Evolutionary conservation across 2,113 vertebrate genomes (phyloP).

Genomic region (Pelecanus crispus): DNA sequence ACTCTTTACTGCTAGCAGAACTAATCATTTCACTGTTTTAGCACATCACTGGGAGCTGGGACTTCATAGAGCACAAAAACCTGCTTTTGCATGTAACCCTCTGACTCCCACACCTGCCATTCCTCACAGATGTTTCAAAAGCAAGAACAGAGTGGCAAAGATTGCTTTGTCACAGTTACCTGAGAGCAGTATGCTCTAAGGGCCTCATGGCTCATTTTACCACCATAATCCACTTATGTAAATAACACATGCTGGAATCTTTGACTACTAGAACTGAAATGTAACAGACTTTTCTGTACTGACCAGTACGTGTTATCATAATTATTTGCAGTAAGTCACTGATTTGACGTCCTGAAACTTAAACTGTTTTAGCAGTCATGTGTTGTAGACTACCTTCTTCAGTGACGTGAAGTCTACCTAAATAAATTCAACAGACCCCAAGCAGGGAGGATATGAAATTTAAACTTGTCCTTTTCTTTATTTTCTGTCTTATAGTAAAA

Average conservation of each 20-base stretch:
- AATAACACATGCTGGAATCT: neutral
- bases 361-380: neutral
- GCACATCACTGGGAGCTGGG: neutral
- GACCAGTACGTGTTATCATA: neutral
- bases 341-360: neutral
- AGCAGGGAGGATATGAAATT: neutral
- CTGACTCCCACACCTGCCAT: neutral
- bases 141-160: neutral
- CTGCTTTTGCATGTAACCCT: neutral
- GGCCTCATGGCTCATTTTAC: neutral
- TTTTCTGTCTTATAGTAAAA: neutral
- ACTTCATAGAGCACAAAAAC: neutral
- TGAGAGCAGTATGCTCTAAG: neutral
- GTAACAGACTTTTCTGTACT: neutral
- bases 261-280: neutral
- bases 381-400: neutral
- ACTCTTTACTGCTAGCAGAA: neutral
- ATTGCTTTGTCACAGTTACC: neutral
- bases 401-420: neutral
- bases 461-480: neutral
- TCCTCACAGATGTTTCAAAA: neutral
- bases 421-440: neutral
- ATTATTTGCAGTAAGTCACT: neutral
- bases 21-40: neutral
- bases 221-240: neutral